phyloP scores from a whole-genome alignment of 2,113 vertebrate species.

The Phodopus roborovskii region DNA sequence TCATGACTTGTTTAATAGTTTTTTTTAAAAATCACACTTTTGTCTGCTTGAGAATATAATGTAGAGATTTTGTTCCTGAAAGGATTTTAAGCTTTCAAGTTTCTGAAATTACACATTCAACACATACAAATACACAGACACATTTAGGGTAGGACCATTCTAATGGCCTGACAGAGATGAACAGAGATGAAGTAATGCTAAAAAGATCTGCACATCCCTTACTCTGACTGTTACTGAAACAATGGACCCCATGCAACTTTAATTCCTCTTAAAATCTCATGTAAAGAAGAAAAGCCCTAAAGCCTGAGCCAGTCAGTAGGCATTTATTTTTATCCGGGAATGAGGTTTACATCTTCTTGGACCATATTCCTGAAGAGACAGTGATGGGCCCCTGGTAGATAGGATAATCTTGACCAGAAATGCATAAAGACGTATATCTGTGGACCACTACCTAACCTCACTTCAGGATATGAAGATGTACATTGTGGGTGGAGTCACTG shows the following conservation, averaged over 20 bases:
- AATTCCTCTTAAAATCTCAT: neutral
- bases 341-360: neutral
- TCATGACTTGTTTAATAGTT: neutral
- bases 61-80: constrained; percentile 29
- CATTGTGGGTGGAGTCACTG: neutral
- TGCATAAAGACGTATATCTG: no score
- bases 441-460: neutral
- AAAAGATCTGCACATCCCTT: neutral
- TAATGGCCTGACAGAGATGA: neutral
- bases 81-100: neutral
- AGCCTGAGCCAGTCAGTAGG: neutral
- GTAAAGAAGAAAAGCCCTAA: neutral
- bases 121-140: neutral
- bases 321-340: neutral
- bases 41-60: neutral
- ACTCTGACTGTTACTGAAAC: neutral
- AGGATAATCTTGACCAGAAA: neutral
- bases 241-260: neutral
- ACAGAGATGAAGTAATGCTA: neutral
- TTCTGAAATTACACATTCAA: neutral
- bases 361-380: neutral
- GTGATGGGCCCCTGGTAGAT: neutral
- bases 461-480: neutral
- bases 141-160: neutral
- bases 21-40: constrained; percentile 20